phyloP scores from a whole-genome alignment of 2,113 vertebrate species.

The Riparia riparia region DNA sequence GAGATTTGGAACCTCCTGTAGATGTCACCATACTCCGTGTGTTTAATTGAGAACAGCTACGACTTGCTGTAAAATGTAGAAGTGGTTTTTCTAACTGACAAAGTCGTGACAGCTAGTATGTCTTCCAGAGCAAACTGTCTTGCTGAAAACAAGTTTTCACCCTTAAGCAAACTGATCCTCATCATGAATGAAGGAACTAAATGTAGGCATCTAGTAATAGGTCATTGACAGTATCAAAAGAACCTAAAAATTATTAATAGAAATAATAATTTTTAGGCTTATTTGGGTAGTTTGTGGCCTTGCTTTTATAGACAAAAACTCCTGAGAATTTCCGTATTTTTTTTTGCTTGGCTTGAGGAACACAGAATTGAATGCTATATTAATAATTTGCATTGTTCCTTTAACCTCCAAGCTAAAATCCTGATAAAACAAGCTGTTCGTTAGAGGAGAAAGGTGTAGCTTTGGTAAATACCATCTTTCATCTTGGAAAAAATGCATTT shows the following conservation, averaged over 20 bases:
- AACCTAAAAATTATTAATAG: neutral
- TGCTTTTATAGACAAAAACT: neutral
- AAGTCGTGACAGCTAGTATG: neutral
- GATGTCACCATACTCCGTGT: constrained; percentile 75
- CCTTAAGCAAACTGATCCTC: neutral
- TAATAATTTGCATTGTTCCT: neutral
- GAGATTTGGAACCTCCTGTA: constrained; percentile 53
- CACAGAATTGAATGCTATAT: neutral
- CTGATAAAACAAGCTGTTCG: neutral
- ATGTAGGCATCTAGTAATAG: neutral
- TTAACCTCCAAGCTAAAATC: neutral
- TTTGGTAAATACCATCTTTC: neutral
- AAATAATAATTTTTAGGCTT: neutral
- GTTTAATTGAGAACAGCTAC: neutral
- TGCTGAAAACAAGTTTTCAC: neutral
- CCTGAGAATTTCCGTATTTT: neutral
- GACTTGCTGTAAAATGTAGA: neutral
- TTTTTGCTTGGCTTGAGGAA: neutral
- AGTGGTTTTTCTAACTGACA: neutral
- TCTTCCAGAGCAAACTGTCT: neutral
- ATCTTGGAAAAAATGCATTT: neutral
- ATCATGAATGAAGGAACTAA: neutral
- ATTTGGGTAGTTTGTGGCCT: neutral
- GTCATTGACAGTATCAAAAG: neutral
- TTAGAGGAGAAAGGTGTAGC: neutral